Conservation (phyloP, 2,113 vertebrate species). For the Melanerpes formicivorus region DNA sequence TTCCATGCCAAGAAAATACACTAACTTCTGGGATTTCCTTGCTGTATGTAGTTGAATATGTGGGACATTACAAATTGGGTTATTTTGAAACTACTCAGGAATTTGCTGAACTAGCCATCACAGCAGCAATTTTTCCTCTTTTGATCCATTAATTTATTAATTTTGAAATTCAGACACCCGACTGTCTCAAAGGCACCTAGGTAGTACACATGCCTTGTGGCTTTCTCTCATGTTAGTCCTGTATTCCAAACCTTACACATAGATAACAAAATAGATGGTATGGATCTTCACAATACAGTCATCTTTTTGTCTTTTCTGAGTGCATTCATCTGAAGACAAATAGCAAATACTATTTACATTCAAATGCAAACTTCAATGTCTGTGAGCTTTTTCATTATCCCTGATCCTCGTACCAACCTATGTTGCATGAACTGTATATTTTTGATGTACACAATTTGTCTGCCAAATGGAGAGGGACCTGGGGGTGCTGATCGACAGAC, state of each 20-base stretch:
- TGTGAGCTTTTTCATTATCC: background rate
- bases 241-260: background rate
- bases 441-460: background rate
- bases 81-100: background rate
- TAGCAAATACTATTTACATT: background rate
- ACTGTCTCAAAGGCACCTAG: background rate
- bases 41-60: background rate
- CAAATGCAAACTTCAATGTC: background rate
- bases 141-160: background rate
- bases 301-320: background rate
- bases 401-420: background rate
- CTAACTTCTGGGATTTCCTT: background rate
- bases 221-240: background rate
- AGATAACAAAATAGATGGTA: background rate
- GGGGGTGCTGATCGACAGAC: no score
- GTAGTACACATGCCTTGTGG: background rate
- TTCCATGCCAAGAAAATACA: background rate
- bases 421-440: background rate
- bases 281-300: background rate
- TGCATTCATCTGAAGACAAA: background rate
- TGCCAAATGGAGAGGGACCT: no score
- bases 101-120: background rate
- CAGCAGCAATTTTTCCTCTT: background rate
- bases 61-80: background rate
- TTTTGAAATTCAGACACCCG: background rate